Evolutionary conservation across 2,888 invertebrate genomes (phyloP), one percentile per base, ranked within the genome.

Genomic region (Pyrrhosoma nymphula): DNA sequence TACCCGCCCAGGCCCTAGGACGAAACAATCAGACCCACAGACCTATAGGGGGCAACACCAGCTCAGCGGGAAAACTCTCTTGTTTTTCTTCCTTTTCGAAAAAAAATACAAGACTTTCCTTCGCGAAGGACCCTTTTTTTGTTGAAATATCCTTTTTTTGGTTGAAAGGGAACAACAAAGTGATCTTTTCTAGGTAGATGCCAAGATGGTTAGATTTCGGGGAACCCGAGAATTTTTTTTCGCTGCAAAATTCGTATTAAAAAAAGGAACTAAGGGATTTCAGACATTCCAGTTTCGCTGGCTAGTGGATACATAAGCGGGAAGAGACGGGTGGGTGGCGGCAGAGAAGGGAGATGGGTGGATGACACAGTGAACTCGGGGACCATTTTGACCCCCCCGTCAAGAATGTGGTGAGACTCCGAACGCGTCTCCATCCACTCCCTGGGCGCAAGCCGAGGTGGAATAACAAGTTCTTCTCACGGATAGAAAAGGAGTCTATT

Each of bases 281-380:
- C 10, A 69, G 12, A 69, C 23, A 35, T 30, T 35, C 14, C 35
- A 82, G 35, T 14, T 26, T 82, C 16, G 30, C 82, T 35, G 30
- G 18, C 1, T 8, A 69, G 20, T 10, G 6, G 16, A 60, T 47
- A 8, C 60, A 20, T 20, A 60, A 60, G 60, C 18, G 60, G 20
- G 3, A 20, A 60, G 16, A 60, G 60, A 60, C 60, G 60, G 20
- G 60, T 26, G 82, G 69, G 23, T 8, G 23, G 26, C 12, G 35
- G n/a, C 6, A 14, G 18, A 35, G 18, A 18, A 3, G 35, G 82
- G 2, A 82, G 82, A 35, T 35, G 82, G 30, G 30, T 10, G 82
- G 82, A 82, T 82, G 82, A 35, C 82, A 82, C 82, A 82, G 82
- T 82, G 82, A 82, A 82, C 82, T 82, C 82, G 30, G 69, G 35